Evolutionary conservation across 2,797 vertebrate genomes (phyloP).

Genomic region (Tamandua tetradactyla): DNA sequence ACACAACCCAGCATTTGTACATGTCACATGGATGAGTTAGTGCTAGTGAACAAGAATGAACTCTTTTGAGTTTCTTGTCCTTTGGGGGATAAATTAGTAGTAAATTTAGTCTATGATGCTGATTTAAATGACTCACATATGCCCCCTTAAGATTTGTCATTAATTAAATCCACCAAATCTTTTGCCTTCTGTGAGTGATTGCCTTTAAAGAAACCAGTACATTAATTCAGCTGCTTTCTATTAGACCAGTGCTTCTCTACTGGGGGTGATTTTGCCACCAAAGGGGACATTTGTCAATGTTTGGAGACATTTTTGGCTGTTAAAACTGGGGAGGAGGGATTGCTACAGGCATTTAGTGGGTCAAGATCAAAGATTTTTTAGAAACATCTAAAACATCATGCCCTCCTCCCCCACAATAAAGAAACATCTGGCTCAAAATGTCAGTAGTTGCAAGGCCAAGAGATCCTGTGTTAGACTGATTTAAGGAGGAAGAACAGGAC

Average conservation of each 20-base stretch:
- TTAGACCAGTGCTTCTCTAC: background rate
- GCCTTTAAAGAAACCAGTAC: background rate
- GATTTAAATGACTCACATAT: background rate
- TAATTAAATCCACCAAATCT: background rate
- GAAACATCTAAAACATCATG: background rate
- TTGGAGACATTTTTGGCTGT: background rate
- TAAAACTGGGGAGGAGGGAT: background rate
- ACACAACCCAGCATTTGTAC: background rate
- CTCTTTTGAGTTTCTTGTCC: background rate
- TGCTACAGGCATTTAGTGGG: background rate
- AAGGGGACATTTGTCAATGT: background rate
- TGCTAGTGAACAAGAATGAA: background rate
- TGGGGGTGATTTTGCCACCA: background rate
- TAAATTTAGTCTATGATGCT: background rate
- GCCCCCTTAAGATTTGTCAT: background rate
- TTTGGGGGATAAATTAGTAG: background rate
- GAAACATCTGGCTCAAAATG: background rate
- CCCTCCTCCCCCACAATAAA: background rate
- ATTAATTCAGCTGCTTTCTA: background rate
- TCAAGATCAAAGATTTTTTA: background rate
- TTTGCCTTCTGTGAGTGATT: background rate
- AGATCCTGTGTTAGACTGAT: background rate
- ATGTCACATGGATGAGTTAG: background rate
- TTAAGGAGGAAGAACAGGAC: background rate
- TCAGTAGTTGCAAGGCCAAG: background rate